A percentile compares a stretch with the other conserved stretches of the same genome.
Evolutionary conservation across 2,888 invertebrate species (phyloP).

Genomic region (Octonoba sinensis): DNA sequence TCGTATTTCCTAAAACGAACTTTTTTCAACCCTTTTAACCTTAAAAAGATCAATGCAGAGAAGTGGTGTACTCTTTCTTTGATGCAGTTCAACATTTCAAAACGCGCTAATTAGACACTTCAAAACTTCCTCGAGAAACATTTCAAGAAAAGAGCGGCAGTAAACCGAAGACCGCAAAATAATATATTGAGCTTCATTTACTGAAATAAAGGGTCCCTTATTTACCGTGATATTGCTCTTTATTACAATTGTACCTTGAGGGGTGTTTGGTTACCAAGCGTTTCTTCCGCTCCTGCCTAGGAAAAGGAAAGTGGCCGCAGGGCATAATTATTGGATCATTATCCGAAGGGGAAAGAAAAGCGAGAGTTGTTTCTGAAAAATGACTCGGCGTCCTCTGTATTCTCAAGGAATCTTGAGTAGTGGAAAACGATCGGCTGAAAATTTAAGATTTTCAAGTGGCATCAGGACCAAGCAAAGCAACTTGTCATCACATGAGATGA

Average conservation of each 20-base stretch:
- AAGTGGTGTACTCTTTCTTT: conserved; percentile 19
- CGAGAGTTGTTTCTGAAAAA: conserved; percentile 45
- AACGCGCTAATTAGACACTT: conserved; percentile 51
- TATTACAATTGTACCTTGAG: conserved; percentile 34
- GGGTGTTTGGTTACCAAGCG: conserved; percentile 33
- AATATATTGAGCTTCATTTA: conserved; percentile 41
- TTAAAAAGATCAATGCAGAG: conserved; percentile 9
- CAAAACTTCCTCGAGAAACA: conserved; percentile 24
- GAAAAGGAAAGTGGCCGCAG: conserved; percentile 13
- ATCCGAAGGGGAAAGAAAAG: conserved; percentile 43
- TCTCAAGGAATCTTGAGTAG: neutral
- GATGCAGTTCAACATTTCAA: conserved; percentile 37
- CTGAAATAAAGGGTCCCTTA: conserved; percentile 8
- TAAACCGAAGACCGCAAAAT: neutral
- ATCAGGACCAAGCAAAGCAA: too few relatives aligned
- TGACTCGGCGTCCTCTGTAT: conserved; percentile 19
- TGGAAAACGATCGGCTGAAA: too few relatives aligned
- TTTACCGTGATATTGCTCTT: conserved; percentile 31
- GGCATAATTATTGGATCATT: conserved; percentile 59
- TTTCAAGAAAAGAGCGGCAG: neutral
- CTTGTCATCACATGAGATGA: too few relatives aligned
- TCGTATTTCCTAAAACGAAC: neutral
- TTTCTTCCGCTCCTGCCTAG: conserved; percentile 11
- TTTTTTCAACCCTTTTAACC: conserved; percentile 26
- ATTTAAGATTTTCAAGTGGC: too few relatives aligned